Evolutionary conservation across 2,888 invertebrate genomes (phyloP), one percentile per base, ranked within the genome.

Genomic region (Nomada fabriciana): DNA sequence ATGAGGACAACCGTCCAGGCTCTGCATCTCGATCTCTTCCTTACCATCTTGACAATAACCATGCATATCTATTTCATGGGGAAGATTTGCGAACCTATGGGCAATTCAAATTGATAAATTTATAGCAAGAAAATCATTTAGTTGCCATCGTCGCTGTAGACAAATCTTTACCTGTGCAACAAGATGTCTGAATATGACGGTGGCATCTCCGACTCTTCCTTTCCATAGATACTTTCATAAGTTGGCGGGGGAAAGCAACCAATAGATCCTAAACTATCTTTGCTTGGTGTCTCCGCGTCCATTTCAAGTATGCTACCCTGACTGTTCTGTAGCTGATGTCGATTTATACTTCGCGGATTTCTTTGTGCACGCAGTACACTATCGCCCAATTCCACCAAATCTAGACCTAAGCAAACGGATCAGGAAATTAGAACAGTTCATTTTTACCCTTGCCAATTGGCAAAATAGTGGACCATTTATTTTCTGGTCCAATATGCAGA

Each of bases 251-350:
- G 94, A 59, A 94, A 94, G 52, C 94, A 94, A 0, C 94, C 94
- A 20, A 94, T 91, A 0, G 95, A 95, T 7, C 93, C 92, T 43
- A 94, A 93, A 60, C 95, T 93, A 11, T 95, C 95, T 82, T 95
- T 95, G 89, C 95, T 95, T n/a, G 94, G 94, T 11, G 94, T 94
- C 83, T 95, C 95, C 13, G 94, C 94, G 75, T 95, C 95, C 87
- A 95, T 92, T 71, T 92, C 92, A 11, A 93, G 76, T 68, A 93
- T 91, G 76, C 94, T 91, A 76, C 91, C 91, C 76, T 94, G 91
- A 83, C 93, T 91, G 92, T 93, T 91, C 92, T 95, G 88, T 91
- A 94, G 61, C 91, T 94, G 92, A 93, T 94, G 86, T 85, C 94
- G 83, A 89, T 92, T 89, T 88, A 93, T 80, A 80, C 88, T 87